phyloP scores from a whole-genome alignment of 2,113 vertebrate genomes.

The Zosterops pallidus region DNA sequence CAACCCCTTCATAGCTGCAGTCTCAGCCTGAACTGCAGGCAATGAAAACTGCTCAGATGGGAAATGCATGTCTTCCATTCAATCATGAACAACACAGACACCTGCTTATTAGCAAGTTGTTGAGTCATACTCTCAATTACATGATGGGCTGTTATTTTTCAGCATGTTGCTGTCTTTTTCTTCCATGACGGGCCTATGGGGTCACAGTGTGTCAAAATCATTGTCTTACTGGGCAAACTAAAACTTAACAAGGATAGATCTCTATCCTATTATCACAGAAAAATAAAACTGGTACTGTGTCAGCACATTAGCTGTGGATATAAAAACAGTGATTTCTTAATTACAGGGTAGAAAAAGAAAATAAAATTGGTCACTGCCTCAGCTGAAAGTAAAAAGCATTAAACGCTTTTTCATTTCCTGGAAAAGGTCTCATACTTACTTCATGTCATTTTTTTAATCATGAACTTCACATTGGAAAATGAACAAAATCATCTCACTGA shows the following conservation, averaged over 20 bases:
- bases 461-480: background rate
- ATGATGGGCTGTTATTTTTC: conserved; percentile 20
- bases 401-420: background rate
- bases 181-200: background rate
- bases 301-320: background rate
- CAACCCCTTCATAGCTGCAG: background rate
- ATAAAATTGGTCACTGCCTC: background rate
- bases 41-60: background rate
- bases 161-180: conserved; percentile 7
- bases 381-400: background rate
- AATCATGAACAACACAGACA: background rate
- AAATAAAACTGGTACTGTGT: conserved; percentile 32
- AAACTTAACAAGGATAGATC: background rate
- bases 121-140: background rate
- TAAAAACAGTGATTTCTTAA: conserved; percentile 43
- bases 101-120: conserved; percentile 1
- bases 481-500: background rate
- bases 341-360: conserved; percentile 9
- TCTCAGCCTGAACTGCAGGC: background rate
- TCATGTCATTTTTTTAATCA: background rate
- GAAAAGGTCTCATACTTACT: background rate
- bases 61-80: background rate
- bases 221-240: background rate
- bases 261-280: background rate
- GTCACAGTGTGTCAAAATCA: background rate